phyloP scores from a whole-genome alignment of 2,888 invertebrate genomes.

The Caradrina clavipalpis region DNA sequence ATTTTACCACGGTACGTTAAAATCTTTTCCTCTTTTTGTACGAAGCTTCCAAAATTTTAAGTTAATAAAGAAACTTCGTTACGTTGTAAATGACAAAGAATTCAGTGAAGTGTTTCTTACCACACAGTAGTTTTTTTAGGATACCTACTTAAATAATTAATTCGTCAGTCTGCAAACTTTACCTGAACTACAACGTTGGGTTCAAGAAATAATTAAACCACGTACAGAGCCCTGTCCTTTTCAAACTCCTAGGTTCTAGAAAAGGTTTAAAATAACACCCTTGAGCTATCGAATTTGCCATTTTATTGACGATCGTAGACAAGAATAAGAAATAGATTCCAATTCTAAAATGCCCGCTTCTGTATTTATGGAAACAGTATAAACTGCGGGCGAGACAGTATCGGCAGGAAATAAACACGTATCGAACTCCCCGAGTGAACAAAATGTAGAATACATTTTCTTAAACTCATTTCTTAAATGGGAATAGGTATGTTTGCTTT shows the following conservation, averaged over 20 bases:
- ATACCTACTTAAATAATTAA: background rate
- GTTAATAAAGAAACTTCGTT: background rate
- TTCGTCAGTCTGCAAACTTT: slow-evolving; percentile 1
- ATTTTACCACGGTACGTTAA: slow-evolving; percentile 9
- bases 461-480: slow-evolving; percentile 49
- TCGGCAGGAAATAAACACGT: slow-evolving; percentile 61
- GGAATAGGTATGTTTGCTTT: slow-evolving; percentile 21
- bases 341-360: slow-evolving; percentile 58
- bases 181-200: background rate
- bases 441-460: slow-evolving; percentile 59
- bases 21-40: slow-evolving; percentile 9
- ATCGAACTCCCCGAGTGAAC: slow-evolving; percentile 41
- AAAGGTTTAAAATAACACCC: slow-evolving; percentile 40
- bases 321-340: slow-evolving; percentile 63
- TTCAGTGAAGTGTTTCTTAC: background rate
- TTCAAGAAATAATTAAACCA: slow-evolving; percentile 38
- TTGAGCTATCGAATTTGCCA: slow-evolving; percentile 33
- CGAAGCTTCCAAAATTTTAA: slow-evolving; percentile 18
- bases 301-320: slow-evolving; percentile 54
- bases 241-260: slow-evolving; percentile 7
- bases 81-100: background rate
- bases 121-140: background rate
- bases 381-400: slow-evolving; percentile 53
- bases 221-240: slow-evolving; percentile 23
- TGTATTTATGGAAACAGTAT: slow-evolving; percentile 64